Percentiles rank a stretch among this genome's conserved stretches.
Evolutionary conservation across 2,888 invertebrate genomes (phyloP).

Genomic region (Nomada fucata): DNA sequence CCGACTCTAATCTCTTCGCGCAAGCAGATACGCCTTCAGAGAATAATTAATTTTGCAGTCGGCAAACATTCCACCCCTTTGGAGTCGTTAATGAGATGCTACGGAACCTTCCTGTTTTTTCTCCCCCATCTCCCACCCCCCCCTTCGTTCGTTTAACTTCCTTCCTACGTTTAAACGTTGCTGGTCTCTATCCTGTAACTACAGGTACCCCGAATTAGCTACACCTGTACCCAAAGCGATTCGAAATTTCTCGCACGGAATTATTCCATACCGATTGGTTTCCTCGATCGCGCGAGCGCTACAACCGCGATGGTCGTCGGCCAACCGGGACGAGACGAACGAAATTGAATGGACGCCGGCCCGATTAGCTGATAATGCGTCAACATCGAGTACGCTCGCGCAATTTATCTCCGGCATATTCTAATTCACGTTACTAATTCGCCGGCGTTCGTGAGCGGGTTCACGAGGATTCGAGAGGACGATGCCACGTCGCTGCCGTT

Average conservation of each 20-base stretch:
- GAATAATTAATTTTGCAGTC: slow-evolving; percentile 51
- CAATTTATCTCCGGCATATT: slow-evolving; percentile 65
- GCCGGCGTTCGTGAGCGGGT: slow-evolving; percentile 42
- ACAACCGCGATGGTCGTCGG: background rate
- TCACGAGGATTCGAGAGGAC: slow-evolving; percentile 27
- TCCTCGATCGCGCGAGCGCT: background rate
- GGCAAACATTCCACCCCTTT: slow-evolving; percentile 48
- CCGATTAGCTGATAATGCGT: slow-evolving; percentile 60
- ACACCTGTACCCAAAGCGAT: background rate
- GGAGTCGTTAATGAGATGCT: slow-evolving; percentile 46
- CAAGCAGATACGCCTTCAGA: slow-evolving; percentile 46
- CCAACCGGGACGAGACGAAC: slow-evolving; percentile 3
- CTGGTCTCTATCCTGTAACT: background rate
- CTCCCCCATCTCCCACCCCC: too few relatives aligned
- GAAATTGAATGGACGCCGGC: slow-evolving; percentile 16
- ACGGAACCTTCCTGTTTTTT: slow-evolving; percentile 10
- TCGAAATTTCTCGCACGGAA: background rate
- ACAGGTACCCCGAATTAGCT: background rate
- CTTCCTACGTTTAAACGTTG: slow-evolving; percentile 2
- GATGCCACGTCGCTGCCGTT: slow-evolving; percentile 54
- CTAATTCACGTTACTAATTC: slow-evolving; percentile 72
- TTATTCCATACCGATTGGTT: background rate
- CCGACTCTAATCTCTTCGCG: slow-evolving; percentile 32
- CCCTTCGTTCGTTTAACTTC: background rate
- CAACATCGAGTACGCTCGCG: slow-evolving; percentile 50